These are phyloP conservation scores for Drosophila micromelanica DNA, from an alignment of 1,140 invertebrate species.

Conservation along the genomic window DNA sequence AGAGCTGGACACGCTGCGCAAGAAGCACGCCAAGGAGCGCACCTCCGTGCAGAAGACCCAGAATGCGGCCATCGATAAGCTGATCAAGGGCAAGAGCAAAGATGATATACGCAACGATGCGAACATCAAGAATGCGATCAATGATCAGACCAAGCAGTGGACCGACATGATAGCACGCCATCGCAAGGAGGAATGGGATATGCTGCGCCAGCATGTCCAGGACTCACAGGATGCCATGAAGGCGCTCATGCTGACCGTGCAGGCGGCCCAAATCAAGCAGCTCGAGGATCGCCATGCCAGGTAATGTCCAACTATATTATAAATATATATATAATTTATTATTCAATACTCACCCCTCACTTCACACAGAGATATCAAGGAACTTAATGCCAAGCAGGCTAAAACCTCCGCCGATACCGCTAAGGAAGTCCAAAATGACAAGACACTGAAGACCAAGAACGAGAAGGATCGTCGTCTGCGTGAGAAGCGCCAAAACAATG, in stretches of 20 bases:
- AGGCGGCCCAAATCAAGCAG: constrained; percentile 95
- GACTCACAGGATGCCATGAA: constrained; percentile 94
- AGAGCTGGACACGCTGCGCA: constrained; percentile 95
- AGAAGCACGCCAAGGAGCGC: constrained; percentile 97
- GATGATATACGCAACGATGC: constrained; percentile 92
- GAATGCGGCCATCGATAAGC: constrained; percentile 96
- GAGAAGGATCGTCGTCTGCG: constrained; percentile 96
- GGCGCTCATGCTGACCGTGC: constrained; percentile 93
- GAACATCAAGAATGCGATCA: constrained; percentile 91
- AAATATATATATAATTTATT: too few relatives aligned
- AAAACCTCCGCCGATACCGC: constrained; percentile 98
- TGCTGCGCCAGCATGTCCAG: constrained; percentile 92
- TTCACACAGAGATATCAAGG: constrained; percentile 94
- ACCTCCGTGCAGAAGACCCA: constrained; percentile 96
- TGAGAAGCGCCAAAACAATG: constrained; percentile 99
- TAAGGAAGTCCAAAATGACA: constrained; percentile 97
- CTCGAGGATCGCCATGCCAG: constrained; percentile 95
- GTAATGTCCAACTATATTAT: constrained; percentile 83
- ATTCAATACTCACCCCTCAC: too few relatives aligned
- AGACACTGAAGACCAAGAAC: constrained; percentile 98
- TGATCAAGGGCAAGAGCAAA: constrained; percentile 96
- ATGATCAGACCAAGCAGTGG: constrained; percentile 97
- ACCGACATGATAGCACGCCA: constrained; percentile 95
- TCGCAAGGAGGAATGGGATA: constrained; percentile 95
- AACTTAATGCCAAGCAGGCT: constrained; percentile 97